Evolutionary conservation across 1,140 invertebrate genomes (phyloP).

Genomic region (Diuraphis noxia): DNA sequence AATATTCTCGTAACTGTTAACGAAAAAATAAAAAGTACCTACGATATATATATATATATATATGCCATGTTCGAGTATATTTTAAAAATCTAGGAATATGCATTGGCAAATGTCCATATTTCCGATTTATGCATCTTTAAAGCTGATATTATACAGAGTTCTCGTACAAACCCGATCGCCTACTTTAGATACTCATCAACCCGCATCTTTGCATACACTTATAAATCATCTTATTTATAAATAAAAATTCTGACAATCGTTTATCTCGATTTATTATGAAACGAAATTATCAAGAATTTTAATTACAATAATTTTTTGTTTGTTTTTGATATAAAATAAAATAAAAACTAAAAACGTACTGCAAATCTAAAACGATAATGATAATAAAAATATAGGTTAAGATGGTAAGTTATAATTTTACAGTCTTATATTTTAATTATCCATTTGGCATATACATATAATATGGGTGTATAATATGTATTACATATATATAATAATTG

Average conservation of each 20-base stretch:
- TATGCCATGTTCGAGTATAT: neutral
- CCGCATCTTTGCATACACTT: too few relatives aligned
- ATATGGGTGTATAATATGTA: neutral
- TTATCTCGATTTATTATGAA: neutral
- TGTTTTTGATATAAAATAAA: neutral
- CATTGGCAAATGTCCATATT: neutral
- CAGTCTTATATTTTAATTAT: neutral
- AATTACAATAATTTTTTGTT: neutral
- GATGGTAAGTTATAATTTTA: neutral
- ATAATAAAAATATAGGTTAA: neutral
- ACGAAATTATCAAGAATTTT: neutral
- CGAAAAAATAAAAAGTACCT: neutral
- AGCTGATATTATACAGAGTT: neutral
- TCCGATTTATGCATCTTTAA: neutral
- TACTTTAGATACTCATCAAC: neutral
- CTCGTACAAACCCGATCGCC: neutral
- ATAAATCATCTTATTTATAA: too few relatives aligned
- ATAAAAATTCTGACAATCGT: neutral
- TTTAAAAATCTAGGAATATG: neutral
- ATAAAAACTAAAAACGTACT: neutral
- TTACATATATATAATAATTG: neutral
- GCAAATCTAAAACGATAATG: neutral
- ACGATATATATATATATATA: neutral
- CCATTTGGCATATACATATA: neutral
- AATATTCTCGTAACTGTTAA: neutral